Base-by-base conservation (phyloP, 2,797 vertebrate species). In the Alfaro cultratus region DNA sequence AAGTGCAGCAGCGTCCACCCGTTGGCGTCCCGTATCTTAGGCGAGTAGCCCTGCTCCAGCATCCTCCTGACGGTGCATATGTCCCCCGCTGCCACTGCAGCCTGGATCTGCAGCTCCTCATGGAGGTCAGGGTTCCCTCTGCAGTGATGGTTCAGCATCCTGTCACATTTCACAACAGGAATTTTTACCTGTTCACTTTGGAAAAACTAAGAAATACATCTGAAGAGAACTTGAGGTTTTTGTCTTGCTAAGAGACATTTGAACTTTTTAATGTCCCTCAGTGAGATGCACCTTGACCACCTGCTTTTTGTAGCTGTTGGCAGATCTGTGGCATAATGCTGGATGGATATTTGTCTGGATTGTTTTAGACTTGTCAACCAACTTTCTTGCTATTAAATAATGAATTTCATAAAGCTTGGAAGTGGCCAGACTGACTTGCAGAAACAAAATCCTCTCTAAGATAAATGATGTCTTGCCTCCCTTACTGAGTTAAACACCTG, bases 131-230 rank as follows among this genome's bases (percentile, higher is more conserved):
- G 97, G 95, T 99, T 99, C 94, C 98, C 96, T 93, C 98, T 96
- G 94, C 98, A 99, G 93, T 99, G 98, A 95, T 99, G 98, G 96
- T 99, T 98, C 96, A 99, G 97, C 98, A 99, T 99, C 97, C 97
- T 99, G 96, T 96, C 95, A 96, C 95, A 95, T 96, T 93, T 94
- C 82, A 84, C 93, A 90, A 96, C 86, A 92, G 93, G 85, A 94
- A 94, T 67, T 83, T 81, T 96, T 96, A 96, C 95, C 90, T 95
- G 94, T 94, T 68, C 34, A 29, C 5, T 41, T n/a, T 41, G 23
- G 67, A n/a, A 43, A 43, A 41, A 26, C 39, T 6, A 68, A 29
- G 9, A 11, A 29, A 64, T 18, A 36, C 18, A 67, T 64, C 31
- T 64, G 31, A 64, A 18, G 15, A 18, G 16, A 36, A 34, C 60